These are phyloP conservation scores for Oligia latruncula DNA, from an alignment of 2,888 invertebrate species.

Conservation along the genomic window DNA sequence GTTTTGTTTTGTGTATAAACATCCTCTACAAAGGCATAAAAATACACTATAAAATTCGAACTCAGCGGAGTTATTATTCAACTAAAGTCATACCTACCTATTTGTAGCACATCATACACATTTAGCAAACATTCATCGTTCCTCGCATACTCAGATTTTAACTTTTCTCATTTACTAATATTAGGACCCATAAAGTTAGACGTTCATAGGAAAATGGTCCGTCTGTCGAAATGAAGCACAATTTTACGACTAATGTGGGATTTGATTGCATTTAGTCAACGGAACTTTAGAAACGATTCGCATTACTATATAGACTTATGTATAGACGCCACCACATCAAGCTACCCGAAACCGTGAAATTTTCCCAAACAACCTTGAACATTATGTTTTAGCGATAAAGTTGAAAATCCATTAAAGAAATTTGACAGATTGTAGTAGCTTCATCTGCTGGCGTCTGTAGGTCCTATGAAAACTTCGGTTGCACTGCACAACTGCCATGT, in stretches of 20 bases:
- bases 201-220: conserved; percentile 46
- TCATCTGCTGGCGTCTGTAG: background rate
- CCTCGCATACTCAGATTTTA: conserved; percentile 58
- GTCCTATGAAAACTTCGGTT: conserved; percentile 34
- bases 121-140: conserved; percentile 26
- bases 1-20: no score
- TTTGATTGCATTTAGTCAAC: conserved; percentile 25
- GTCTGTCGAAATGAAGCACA: conserved; percentile 39
- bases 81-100: background rate
- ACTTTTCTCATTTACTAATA: conserved; percentile 76
- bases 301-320: conserved; percentile 1
- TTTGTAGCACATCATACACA: conserved; percentile 7
- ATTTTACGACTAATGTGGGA: conserved; percentile 22
- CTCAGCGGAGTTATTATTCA: background rate
- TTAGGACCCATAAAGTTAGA: conserved; percentile 63
- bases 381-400: no score
- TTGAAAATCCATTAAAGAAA: no score
- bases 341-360: no score
- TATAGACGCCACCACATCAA: no score
- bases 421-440: no score
- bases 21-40: no score
- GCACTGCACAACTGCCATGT: conserved; percentile 23
- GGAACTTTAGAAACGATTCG: conserved; percentile 15
- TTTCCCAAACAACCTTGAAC: no score
- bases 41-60: background rate